Base-by-base conservation (phyloP, 2,797 vertebrate genomes). In the Onychomys arenicola region DNA sequence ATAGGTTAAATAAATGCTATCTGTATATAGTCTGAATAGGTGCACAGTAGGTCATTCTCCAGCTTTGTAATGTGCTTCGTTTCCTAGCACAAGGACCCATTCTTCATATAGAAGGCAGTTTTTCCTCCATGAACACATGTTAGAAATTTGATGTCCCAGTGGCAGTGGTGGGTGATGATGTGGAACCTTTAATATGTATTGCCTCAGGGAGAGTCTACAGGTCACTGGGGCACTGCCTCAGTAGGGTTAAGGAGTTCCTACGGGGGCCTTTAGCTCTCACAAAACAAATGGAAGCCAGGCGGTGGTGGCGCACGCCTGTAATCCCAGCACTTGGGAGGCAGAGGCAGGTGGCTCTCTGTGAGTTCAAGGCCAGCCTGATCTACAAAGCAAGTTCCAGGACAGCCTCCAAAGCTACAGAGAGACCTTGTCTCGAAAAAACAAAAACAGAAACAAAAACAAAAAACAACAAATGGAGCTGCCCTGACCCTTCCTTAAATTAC, bases 41-140 rank as follows among this genome's bases (percentile, higher is more conserved):
- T 87, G 6, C 12, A 69, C 57, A 82, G 40, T 93, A 90, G 84
- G 90, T 92, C 89, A 71, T 73, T 81, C 73, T 76, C 92, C 71
- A 49, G 81, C 49, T 96, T 88, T 32, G 12, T 90, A 5, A 49
- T 84, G 49, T 91, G 90, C 25, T 14, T 91, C 57, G 67, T 96
- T 93, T 93, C 46, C 92, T 97, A 63, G 37, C 37, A 37, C 37
- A 95, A 67, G 83, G 27, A 55, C 90, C 93, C 43, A 49, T 27
- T 88, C 7, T 82, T 93, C 52, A 59, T 65, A 14, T 59, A 91
- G 57, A 95, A 93, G 10, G 12, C 34, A 4, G 8, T 83, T 89
- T 89, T 37, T 40, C n/a, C 46, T 40, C 59, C 25, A 55, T 21
- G n/a, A 75, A 81, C 43, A 63, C 29, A 21, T 25, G 17, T 82